Evolutionary conservation across 2,113 vertebrate genomes (phyloP), one percentile per base, ranked within the genome.

Genomic region (Petrocephalus zakoni): DNA sequence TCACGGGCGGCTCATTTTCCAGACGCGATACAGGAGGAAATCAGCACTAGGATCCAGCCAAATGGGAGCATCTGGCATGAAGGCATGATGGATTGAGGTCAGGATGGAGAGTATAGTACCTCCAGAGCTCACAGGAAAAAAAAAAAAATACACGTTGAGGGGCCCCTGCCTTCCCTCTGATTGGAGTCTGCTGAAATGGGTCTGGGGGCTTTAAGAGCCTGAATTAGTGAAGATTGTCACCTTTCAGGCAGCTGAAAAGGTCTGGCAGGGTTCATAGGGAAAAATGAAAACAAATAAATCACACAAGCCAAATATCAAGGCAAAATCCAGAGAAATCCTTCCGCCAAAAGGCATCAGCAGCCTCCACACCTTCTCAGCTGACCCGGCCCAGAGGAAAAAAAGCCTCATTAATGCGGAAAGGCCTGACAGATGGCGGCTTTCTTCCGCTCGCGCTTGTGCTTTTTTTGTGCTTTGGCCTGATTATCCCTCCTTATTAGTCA

Each of bases 201-300:
- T 85, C 46, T n/a, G 22, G 49, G 81, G 42, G 81, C 37, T 42
- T 17, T 47, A 21, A 25, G 42, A 2, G 11, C 3, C 11, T 22
- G 21, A 51, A 84, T 49, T 51, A 49, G 22, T 19, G 13, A 19
- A 25, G 82, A 85, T n/a, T 88, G n/a, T 90, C 85, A 92, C 89
- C 88, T 88, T 89, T 34, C 34, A 37, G 55, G 22, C 87, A 86
- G 68, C 46, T 13, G 42, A 51, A 52, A 52, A n/a, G 49, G 82
- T 13, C 52, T 49, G 22, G 49, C 22, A n/a, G 46, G 22, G 46
- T 84, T n/a, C 81, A 84, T 46, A 46, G 47, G 22, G 4, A 84
- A n/a, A 68, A 68, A 68, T 0, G 61, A 68, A 29, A 68, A 68
- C 25, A 68, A 29, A 68, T 68, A 68, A 68, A 68, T 29, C n/a